phyloP scores from a whole-genome alignment of 2,888 invertebrate species.

The Apocheima hispidaria region DNA sequence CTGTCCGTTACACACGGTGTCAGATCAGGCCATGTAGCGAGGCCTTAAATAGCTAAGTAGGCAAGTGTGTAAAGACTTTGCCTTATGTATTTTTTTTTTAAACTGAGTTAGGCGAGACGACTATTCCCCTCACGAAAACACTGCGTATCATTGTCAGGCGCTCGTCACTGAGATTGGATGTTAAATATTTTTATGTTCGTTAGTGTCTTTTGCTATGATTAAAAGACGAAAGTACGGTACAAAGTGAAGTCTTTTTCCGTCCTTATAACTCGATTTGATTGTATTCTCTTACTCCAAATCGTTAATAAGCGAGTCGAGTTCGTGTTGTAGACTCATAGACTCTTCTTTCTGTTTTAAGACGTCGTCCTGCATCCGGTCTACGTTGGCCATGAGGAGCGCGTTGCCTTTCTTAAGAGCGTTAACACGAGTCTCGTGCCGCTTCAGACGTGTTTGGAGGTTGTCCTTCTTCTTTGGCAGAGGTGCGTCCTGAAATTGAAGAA shows the following conservation, averaged over 20 bases:
- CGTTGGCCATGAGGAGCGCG: conserved; percentile 94
- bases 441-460: conserved; percentile 88
- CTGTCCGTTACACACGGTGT: no score
- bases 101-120: no score
- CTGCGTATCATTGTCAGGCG: no score
- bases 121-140: no score
- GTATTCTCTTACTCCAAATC: conserved; percentile 89
- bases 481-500: conserved; percentile 83
- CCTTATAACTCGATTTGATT: not conserved
- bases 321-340: conserved; percentile 91
- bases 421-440: conserved; percentile 92
- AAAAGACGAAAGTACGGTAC: not conserved
- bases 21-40: no score
- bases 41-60: no score
- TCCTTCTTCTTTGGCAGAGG: conserved; percentile 88
- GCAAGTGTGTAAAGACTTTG: no score
- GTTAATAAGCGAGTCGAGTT: conserved; percentile 94
- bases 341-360: conserved; percentile 93
- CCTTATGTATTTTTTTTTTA: no score
- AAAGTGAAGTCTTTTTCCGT: not conserved
- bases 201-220: no score
- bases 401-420: conserved; percentile 95
- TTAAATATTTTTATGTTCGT: no score
- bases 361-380: conserved; percentile 94
- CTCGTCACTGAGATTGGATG: no score